These are phyloP conservation scores for Parascotia fuliginaria DNA, from an alignment of 2,888 invertebrate genomes.

Conservation along the genomic window DNA sequence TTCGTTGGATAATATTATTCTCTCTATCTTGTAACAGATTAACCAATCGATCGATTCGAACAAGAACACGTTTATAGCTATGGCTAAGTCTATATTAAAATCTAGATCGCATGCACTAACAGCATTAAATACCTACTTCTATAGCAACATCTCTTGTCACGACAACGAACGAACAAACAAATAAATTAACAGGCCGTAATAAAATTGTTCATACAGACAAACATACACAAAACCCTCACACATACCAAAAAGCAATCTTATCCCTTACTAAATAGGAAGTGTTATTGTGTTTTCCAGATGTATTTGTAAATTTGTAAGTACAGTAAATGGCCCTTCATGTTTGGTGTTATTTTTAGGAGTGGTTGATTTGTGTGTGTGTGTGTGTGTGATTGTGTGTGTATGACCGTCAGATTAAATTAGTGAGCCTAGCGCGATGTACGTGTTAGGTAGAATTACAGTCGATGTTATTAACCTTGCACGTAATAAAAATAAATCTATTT, in stretches of 20 bases:
- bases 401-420: constrained; percentile 50
- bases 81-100: constrained; percentile 6
- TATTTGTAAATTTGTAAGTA: constrained; percentile 39
- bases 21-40: no score
- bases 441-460: constrained; percentile 12
- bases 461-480: constrained; percentile 16
- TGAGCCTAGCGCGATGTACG: constrained; percentile 17
- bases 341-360: constrained; percentile 54
- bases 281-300: constrained; percentile 21
- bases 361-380: constrained; percentile 12
- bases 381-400: constrained; percentile 19
- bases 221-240: constrained; percentile 6
- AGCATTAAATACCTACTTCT: constrained; percentile 11
- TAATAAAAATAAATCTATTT: constrained; percentile 11
- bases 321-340: constrained; percentile 60
- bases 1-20: no score
- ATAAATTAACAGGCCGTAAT: constrained; percentile 61
- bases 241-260: constrained; percentile 14
- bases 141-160: constrained; percentile 36
- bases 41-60: no score
- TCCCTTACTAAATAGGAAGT: rapidly evolving
- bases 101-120: constrained; percentile 5
- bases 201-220: constrained; percentile 57
- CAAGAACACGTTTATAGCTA: no score
- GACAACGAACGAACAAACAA: constrained; percentile 59